Evolutionary conservation across 2,797 vertebrate genomes (phyloP), one percentile per base, ranked within the genome.

Genomic region (Alfaro cultratus): DNA sequence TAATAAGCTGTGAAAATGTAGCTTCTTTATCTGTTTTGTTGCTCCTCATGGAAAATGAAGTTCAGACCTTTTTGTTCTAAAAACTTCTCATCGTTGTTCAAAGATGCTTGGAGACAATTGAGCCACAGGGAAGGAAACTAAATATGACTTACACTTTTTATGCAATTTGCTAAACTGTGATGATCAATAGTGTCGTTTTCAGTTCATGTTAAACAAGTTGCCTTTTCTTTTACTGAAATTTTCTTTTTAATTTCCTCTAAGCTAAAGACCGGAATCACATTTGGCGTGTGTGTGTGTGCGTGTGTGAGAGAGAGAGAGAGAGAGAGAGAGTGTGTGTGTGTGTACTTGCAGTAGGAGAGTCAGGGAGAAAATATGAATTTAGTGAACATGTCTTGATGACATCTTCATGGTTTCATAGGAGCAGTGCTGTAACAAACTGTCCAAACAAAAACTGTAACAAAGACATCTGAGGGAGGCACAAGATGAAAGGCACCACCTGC

Each of bases 381-480:
- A 41, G 36, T 68, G 64, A 23, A 68, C 64, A 68, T 41, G 64
- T 68, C 39, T 26, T 26, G 39, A 43, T 39, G 31, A 68, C 13
- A 43, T 68, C 1, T 43, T 41, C 23, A 43, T 68, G 67, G 10
- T 26, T 68, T 68, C 39, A 68, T 26, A 6, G 10, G 21, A 26
- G 41, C 36, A 43, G 67, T 12, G 23, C 21, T 68, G 36, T 1
- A 68, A 39, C 16, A 39, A 67, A 68, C 21, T 41, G 64, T 68
- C 39, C 64, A 68, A 23, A 68, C 57, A 68, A 68, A 68, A 39
- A 6, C 64, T 41, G 64, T 39, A 68, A 68, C 39, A 68, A 68
- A 68, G 36, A 68, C 36, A 68, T 68, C 36, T 26, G 39, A 68
- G 21, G 23, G 21, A 43, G 39, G 8, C 4, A 43, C 39, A 68